These are phyloP conservation scores for Digitonthophagus gazella DNA, from an alignment of 2,888 invertebrate genomes.

Conservation along the genomic window DNA sequence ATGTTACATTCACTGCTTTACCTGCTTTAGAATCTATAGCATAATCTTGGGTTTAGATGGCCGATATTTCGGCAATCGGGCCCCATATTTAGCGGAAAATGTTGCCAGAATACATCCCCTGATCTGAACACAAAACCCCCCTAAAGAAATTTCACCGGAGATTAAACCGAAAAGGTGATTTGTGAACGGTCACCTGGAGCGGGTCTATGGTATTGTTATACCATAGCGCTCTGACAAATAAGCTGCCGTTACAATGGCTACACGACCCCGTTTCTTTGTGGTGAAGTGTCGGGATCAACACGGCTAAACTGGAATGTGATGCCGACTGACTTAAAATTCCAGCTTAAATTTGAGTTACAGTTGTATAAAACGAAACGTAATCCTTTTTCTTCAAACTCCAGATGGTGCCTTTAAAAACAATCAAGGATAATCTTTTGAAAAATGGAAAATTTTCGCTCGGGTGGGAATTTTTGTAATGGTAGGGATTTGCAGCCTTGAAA, in stretches of 20 bases:
- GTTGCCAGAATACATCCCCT: not conserved
- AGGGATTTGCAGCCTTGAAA: not conserved
- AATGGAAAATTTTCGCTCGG: not conserved
- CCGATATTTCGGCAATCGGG: not conserved
- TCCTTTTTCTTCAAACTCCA: not conserved
- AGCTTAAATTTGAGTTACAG: not conserved
- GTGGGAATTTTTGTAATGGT: not conserved
- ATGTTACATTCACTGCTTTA: too few species aligned
- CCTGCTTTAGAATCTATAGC: not conserved
- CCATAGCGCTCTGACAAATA: slow-evolving; percentile 43
- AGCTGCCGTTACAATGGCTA: slow-evolving; percentile 38
- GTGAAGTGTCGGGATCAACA: slow-evolving; percentile 41
- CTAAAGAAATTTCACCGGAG: slow-evolving; percentile 16
- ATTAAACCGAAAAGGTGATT: slow-evolving; percentile 9
- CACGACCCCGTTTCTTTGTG: slow-evolving; percentile 39
- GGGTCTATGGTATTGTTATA: slow-evolving; percentile 33
- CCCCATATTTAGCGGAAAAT: slow-evolving; percentile 5
- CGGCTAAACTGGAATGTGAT: slow-evolving; percentile 37
- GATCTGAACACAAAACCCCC: too few species aligned
- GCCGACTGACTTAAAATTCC: slow-evolving; percentile 20
- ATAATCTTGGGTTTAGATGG: not conserved
- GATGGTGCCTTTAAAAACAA: not conserved
- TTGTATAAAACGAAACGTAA: not conserved
- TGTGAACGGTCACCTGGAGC: slow-evolving; percentile 12
- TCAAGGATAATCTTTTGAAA: not conserved